A percentile compares a stretch with the other conserved stretches of the same genome.
These are phyloP conservation scores for Labia minor DNA, from an alignment of 2,888 invertebrate genomes.

Conservation along the genomic window DNA sequence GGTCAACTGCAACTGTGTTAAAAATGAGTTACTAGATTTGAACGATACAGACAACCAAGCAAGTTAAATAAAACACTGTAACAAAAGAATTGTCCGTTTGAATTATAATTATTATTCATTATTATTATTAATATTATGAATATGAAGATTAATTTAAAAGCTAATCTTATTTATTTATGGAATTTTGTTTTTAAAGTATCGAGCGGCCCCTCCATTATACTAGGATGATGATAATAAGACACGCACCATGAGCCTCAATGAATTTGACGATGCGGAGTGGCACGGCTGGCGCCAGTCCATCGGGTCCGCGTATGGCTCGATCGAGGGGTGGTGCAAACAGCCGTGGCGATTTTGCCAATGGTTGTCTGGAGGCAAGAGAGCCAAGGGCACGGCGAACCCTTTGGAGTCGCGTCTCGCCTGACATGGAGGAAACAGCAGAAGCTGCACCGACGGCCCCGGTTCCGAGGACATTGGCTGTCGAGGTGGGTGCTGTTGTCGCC, in stretches of 20 bases:
- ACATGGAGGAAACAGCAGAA: constrained; percentile 15
- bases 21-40: no score
- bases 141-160: no score
- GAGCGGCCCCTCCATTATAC: no score
- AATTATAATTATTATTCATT: no score
- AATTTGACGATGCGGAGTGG: constrained; percentile 38
- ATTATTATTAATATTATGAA: no score
- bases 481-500: neutral
- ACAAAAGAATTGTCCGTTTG: no score
- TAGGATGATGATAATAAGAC: no score
- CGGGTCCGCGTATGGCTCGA: constrained; percentile 23
- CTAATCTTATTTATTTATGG: no score
- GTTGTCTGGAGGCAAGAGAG: constrained; percentile 32
- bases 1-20: no score
- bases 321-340: constrained; percentile 35
- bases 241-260: constrained; percentile 37
- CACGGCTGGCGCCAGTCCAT: constrained; percentile 35
- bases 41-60: no score
- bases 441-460: constrained; percentile 4
- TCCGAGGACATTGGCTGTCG: neutral
- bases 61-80: no score
- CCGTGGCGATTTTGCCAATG: constrained; percentile 34
- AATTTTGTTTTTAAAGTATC: no score
- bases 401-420: constrained; percentile 36
- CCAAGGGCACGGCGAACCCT: constrained; percentile 36